Evolutionary conservation across 2,888 invertebrate genomes (phyloP), one percentile per base, ranked within the genome.

Genomic region (Diplazon laetatorius): DNA sequence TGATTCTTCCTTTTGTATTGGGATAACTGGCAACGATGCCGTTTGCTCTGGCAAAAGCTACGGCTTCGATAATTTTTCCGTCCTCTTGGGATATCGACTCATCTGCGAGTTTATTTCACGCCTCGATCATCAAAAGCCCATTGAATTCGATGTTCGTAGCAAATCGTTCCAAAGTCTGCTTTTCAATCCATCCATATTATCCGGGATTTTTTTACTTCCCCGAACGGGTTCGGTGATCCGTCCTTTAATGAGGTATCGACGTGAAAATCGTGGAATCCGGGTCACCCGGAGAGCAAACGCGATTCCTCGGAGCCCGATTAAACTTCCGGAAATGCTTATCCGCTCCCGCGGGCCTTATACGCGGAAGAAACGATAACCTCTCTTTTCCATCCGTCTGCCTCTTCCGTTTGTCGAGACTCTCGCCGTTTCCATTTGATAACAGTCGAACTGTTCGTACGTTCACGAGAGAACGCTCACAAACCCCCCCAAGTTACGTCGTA

Each of bases 311-410:
- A 42, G 50, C 22, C 50, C 25, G 50, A 50, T 20, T 50, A 50
- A 50, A 50, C 25, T 50, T 50, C 50, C 50, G 50, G n/a, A n/a
- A n/a, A 22, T 25, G 50, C 62, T 65, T 74, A 70, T 78, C 69
- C 69, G 59, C 52, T 52, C 44, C 16, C 35, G 25, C 35, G 35
- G 44, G 50, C 35, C 52, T 66, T 65, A n/a, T n/a, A n/a, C 14
- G 25, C 14, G 70, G 70, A 70, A 70, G 63, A 74, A 73, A 73
- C 68, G 72, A 77, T 73, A 73, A 73, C 42, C n/a, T 73, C 63
- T 62, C 63, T 25, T 55, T 52, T 46, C 16, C 60, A 70, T 74
- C 14, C 52, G 60, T 69, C 52, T 62, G n/a, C 48, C 22, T 46
- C 18, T 52, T 55, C 48, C 39, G 46, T 25, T 42, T 8, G 55